Evolutionary conservation across 1,140 invertebrate genomes (phyloP).

Genomic region (Frieseomelitta varia): DNA sequence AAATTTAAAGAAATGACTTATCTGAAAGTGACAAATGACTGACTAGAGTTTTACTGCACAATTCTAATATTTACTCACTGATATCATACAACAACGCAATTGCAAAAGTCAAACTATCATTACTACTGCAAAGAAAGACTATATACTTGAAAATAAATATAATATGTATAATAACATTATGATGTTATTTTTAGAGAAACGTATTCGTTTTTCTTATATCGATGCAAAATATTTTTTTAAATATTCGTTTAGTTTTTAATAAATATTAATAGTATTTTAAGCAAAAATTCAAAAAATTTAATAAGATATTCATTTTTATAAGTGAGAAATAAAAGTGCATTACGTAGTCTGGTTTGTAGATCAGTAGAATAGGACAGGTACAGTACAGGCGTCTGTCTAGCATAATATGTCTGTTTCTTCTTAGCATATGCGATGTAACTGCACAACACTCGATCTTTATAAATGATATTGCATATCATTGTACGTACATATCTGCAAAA

Average conservation of each 20-base stretch:
- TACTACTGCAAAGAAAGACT: neutral
- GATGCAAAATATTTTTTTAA: neutral
- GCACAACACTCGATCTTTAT: neutral
- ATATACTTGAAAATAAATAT: neutral
- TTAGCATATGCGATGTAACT: neutral
- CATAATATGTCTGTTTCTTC: neutral
- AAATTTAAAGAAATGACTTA: neutral
- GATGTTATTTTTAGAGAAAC: neutral
- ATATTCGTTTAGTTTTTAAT: neutral
- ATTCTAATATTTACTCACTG: neutral
- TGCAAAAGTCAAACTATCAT: neutral
- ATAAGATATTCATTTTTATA: neutral
- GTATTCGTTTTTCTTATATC: neutral
- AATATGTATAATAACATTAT: neutral
- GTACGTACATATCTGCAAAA: neutral
- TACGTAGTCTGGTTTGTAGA: neutral
- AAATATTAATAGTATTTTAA: neutral
- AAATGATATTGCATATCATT: neutral
- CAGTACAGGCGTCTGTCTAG: neutral
- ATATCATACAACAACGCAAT: neutral
- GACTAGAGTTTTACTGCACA: neutral
- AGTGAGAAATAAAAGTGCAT: neutral
- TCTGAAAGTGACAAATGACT: too few species aligned
- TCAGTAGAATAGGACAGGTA: neutral
- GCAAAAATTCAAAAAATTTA: neutral